A percentile compares a stretch with the other conserved stretches of the same genome.
Evolutionary conservation across 1,140 invertebrate species (phyloP).

Genomic region (Calliphora vicina): DNA sequence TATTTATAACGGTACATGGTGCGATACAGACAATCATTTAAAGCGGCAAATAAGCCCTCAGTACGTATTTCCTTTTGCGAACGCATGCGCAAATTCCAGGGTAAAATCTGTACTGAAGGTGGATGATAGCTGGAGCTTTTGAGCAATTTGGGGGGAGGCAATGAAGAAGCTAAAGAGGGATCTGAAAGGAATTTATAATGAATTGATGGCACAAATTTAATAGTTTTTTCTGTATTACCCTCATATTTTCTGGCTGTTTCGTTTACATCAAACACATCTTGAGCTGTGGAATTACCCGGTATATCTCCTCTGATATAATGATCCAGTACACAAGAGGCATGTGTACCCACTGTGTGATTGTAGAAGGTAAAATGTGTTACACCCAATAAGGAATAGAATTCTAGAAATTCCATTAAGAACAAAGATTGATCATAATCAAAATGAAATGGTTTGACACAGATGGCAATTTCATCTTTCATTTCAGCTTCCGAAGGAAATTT

Average conservation of each 20-base stretch:
- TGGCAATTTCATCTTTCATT: constrained; percentile 72
- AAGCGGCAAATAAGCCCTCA: constrained; percentile 88
- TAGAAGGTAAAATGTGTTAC: constrained; percentile 88
- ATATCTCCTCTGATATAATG: constrained; percentile 70
- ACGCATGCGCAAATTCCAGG: constrained; percentile 89
- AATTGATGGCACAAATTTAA: too few species aligned
- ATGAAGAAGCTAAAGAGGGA: not conserved
- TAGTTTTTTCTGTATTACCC: not conserved
- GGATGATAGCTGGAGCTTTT: constrained; percentile 48
- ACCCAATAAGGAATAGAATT: constrained; percentile 86
- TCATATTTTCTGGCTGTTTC: not conserved
- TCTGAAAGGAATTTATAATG: constrained; percentile 29
- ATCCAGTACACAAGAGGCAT: constrained; percentile 79
- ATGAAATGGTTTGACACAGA: constrained; percentile 95
- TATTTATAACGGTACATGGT: constrained; percentile 85
- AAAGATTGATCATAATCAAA: constrained; percentile 85
- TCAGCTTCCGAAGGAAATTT: constrained; percentile 50
- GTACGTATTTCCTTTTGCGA: constrained; percentile 92
- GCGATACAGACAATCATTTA: constrained; percentile 93
- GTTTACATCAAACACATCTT: constrained; percentile 42
- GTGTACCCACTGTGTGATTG: constrained; percentile 85
- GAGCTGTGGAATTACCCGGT: constrained; percentile 52
- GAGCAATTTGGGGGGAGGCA: constrained; percentile 24
- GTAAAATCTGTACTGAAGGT: constrained; percentile 80
- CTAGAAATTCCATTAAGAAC: constrained; percentile 91